Percentiles rank a stretch among this genome's conserved stretches.
phyloP scores from a whole-genome alignment of 2,113 vertebrate genomes.

The Hypomesus transpacificus region DNA sequence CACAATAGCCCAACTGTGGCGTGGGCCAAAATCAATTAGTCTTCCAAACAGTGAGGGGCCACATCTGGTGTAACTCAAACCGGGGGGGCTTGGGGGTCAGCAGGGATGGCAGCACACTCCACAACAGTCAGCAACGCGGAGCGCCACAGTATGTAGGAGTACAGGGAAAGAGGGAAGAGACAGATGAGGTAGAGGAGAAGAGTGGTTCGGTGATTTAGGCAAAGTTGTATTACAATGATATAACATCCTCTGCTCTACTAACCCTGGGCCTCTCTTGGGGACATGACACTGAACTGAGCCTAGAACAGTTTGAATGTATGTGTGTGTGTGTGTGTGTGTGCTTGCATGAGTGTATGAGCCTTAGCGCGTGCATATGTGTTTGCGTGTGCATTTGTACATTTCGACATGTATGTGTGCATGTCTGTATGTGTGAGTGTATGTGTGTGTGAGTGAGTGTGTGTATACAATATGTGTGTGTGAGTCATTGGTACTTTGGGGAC shows the following conservation, averaged over 20 bases:
- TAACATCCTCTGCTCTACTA: constrained; percentile 10
- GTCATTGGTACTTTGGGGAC: constrained; percentile 43
- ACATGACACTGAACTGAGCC: constrained; percentile 8
- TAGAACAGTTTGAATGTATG: constrained; percentile 23
- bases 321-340: constrained; percentile 6
- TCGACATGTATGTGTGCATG: constrained; percentile 8
- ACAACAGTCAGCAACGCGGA: constrained; percentile 37
- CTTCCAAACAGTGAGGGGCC: constrained; percentile 72
- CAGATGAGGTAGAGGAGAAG: background rate
- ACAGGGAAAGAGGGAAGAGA: background rate
- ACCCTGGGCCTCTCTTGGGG: constrained; percentile 11
- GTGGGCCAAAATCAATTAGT: constrained; percentile 86
- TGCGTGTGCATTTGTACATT: constrained; percentile 11
- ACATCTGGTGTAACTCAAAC: constrained; percentile 90
- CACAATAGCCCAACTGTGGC: constrained; percentile 82
- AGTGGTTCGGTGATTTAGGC: constrained; percentile 2
- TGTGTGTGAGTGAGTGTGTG: constrained; percentile 29
- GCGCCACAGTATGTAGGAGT: background rate
- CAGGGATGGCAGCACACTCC: constrained; percentile 73
- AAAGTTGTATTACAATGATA: background rate
- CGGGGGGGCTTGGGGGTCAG: constrained; percentile 47
- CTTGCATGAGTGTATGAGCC: constrained; percentile 19
- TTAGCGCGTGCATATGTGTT: constrained; percentile 2
- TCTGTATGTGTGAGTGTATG: constrained; percentile 26
- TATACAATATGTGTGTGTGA: constrained; percentile 24